Conservation (phyloP, 53 echinoderm and acorn worm species). For the Stichopus horrens region DNA sequence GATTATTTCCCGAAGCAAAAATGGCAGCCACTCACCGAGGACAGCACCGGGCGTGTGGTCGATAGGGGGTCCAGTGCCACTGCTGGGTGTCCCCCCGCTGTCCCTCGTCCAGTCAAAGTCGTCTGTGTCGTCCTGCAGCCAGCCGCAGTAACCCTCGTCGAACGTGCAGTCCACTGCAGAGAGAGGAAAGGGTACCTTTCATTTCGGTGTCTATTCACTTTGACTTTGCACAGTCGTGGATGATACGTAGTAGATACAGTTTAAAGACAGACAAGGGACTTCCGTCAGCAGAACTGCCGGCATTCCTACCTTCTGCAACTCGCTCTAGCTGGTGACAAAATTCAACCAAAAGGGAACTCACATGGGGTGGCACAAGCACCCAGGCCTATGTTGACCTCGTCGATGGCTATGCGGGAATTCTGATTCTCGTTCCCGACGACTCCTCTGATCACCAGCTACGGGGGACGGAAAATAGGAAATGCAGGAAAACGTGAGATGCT, state of each 20-base stretch:
- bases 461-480: background rate
- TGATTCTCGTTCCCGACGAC: background rate
- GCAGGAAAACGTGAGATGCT: too few species aligned
- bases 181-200: background rate
- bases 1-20: background rate
- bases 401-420: conserved; percentile 12
- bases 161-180: conserved; percentile 64
- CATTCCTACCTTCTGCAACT: too few species aligned
- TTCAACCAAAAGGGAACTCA: background rate
- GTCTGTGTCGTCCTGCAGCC: conserved; percentile 68
- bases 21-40: conserved; percentile 43
- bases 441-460: background rate
- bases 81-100: conserved; percentile 69
- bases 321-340: too few species aligned
- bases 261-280: too few species aligned
- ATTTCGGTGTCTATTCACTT: too few species aligned
- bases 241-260: too few species aligned
- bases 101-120: conserved; percentile 77
- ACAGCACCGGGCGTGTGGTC: conserved; percentile 70
- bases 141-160: conserved; percentile 75
- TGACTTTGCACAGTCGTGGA: too few species aligned
- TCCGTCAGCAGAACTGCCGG: too few species aligned
- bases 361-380: conserved; percentile 39
- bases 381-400: background rate
- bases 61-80: conserved; percentile 66